Conservation (phyloP, 2,888 invertebrate species). For the Zootermopsis nevadensis region DNA sequence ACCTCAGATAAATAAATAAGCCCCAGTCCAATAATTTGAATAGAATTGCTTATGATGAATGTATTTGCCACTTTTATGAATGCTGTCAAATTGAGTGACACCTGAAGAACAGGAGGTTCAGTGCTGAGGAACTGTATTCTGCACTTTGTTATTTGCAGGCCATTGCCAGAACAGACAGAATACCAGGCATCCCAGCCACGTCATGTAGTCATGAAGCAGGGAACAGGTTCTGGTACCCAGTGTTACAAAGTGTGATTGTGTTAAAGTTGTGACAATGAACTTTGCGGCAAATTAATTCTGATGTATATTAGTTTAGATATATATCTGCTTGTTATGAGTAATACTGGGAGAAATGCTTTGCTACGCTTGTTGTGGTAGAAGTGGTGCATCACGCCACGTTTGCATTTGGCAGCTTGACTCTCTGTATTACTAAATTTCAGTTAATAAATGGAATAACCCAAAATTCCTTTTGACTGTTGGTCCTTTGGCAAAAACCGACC, state of each 20-base stretch:
- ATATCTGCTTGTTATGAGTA: slow-evolving; percentile 1
- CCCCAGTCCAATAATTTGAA: no score
- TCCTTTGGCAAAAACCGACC: no score
- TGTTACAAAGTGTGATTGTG: slow-evolving; percentile 1
- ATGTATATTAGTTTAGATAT: slow-evolving; percentile 23
- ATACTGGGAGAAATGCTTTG: slow-evolving; percentile 22
- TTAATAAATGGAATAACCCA: slow-evolving; percentile 3
- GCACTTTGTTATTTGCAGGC: slow-evolving; percentile 4
- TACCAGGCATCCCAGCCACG: not conserved
- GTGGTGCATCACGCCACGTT: slow-evolving; percentile 11
- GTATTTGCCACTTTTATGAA: no score
- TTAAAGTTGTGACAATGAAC: slow-evolving; percentile 7
- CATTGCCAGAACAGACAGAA: not conserved
- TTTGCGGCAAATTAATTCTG: not conserved
- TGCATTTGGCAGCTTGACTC: slow-evolving; percentile 27
- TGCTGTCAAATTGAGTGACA: no score
- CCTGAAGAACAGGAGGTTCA: no score
- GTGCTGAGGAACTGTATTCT: not conserved
- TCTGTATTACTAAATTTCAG: slow-evolving; percentile 5
- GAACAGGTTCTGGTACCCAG: not conserved
- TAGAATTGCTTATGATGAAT: no score
- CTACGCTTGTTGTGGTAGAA: slow-evolving; percentile 16
- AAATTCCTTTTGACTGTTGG: not conserved
- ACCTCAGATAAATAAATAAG: no score
- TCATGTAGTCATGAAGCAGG: slow-evolving; percentile 15